Evolutionary conservation across 2,888 invertebrate genomes (phyloP).

Genomic region (Hyposoter didymator): DNA sequence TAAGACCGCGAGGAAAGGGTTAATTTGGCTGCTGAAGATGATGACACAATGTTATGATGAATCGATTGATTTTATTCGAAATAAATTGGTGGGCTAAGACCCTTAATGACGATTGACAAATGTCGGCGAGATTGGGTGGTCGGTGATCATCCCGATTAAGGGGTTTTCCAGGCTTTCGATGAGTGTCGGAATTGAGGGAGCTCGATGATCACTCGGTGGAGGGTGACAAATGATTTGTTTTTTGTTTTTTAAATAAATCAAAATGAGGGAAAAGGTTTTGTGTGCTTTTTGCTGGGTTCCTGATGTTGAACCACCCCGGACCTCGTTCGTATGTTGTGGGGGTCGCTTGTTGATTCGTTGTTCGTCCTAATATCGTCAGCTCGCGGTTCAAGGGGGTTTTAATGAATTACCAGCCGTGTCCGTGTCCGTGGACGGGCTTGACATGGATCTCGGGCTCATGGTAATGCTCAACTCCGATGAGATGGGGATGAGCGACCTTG

Average conservation of each 20-base stretch:
- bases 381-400: conserved; percentile 18
- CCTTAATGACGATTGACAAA: conserved; percentile 67
- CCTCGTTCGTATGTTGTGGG: conserved; percentile 63
- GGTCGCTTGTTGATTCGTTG: conserved; percentile 53
- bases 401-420: conserved; percentile 82
- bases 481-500: conserved; percentile 85
- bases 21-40: conserved; percentile 5
- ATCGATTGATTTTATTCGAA: conserved; percentile 68
- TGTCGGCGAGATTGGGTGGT: conserved; percentile 60
- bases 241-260: conserved; percentile 31
- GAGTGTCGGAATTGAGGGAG: conserved; percentile 28
- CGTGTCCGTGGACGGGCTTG: conserved; percentile 85
- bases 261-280: neutral
- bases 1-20: neutral
- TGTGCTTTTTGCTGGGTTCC: conserved; percentile 22
- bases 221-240: conserved; percentile 20
- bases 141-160: conserved; percentile 40
- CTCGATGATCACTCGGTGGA: conserved; percentile 43
- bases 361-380: conserved; percentile 54
- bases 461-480: conserved; percentile 85
- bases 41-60: conserved; percentile 49
- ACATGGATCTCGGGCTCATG: conserved; percentile 85
- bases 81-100: conserved; percentile 60
- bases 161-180: conserved; percentile 8
- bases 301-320: conserved; percentile 74